These are phyloP conservation scores for Phasia obesa DNA, from an alignment of 2,888 invertebrate genomes.

Conservation along the genomic window DNA sequence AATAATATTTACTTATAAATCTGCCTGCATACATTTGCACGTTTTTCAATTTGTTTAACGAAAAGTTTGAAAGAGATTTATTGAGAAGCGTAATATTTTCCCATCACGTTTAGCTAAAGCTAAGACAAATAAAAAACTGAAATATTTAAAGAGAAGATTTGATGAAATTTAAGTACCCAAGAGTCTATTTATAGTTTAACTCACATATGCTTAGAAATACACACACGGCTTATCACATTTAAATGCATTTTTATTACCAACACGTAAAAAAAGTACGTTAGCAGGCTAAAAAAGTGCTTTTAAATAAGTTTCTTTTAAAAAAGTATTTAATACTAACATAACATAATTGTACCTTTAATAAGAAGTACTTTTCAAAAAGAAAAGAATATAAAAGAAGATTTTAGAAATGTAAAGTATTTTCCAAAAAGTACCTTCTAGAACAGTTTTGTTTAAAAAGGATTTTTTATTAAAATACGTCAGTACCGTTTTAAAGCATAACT, in stretches of 20 bases:
- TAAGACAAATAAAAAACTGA: conserved; percentile 16
- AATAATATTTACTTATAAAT: conserved; percentile 36
- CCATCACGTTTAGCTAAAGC: conserved; percentile 54
- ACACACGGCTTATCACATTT: conserved; percentile 8
- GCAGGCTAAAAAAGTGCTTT: background rate
- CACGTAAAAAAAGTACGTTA: background rate
- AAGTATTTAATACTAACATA: too few relatives aligned
- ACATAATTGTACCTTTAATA: too few relatives aligned
- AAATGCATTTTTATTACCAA: conserved; percentile 24
- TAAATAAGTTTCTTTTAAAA: too few relatives aligned
- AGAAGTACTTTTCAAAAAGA: background rate
- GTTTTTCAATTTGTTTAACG: background rate
- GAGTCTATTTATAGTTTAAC: conserved; percentile 45
- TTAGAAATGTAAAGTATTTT: background rate
- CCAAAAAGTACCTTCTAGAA: background rate
- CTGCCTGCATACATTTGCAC: conserved; percentile 20
- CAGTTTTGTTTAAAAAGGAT: too few relatives aligned
- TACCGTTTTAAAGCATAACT: too few relatives aligned
- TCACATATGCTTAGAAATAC: background rate
- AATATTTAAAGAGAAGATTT: conserved; percentile 33
- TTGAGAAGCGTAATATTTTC: conserved; percentile 46
- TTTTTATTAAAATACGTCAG: too few relatives aligned
- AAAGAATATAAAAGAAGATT: background rate
- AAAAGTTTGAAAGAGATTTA: background rate
- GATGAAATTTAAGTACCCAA: conserved; percentile 29